These are phyloP conservation scores for Antechinus stuartii DNA, from an alignment of 2,113 vertebrate genomes.

Conservation along the genomic window DNA sequence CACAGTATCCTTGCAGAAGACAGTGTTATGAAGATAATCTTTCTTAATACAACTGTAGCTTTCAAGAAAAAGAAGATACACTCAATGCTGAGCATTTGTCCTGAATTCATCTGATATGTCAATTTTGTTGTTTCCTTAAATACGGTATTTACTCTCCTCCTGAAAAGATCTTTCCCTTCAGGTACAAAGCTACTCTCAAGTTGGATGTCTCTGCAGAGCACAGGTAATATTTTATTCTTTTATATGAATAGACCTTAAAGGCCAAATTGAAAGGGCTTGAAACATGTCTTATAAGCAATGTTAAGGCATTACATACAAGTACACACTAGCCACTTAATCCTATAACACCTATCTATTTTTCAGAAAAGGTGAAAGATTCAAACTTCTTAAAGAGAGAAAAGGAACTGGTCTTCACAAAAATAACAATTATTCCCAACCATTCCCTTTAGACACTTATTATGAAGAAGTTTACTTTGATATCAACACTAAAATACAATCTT, in stretches of 20 bases:
- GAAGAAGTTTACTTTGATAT: background rate
- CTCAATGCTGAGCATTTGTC: conserved; percentile 53
- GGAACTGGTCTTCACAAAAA: background rate
- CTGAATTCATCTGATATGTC: conserved; percentile 44
- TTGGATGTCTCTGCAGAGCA: background rate
- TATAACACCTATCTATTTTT: background rate
- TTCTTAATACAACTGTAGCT: conserved; percentile 70
- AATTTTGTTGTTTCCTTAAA: conserved; percentile 55
- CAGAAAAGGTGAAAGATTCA: background rate
- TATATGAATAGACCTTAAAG: conserved; percentile 41
- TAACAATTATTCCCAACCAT: background rate
- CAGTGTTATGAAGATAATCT: conserved; percentile 68
- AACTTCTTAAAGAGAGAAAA: background rate
- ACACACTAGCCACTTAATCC: background rate
- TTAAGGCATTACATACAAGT: background rate
- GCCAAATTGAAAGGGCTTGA: conserved; percentile 14
- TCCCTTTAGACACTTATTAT: no score
- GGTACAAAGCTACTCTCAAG: background rate
- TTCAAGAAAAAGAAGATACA: conserved; percentile 71
- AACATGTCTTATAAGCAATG: background rate
- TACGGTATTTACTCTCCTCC: conserved; percentile 19
- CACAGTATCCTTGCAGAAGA: conserved; percentile 58
- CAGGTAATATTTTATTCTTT: conserved; percentile 33
- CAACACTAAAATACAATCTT: background rate
- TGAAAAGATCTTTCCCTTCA: conserved; percentile 41